These are phyloP conservation scores for Staurois parvus DNA, from an alignment of 2,797 vertebrate genomes.

Conservation along the genomic window DNA sequence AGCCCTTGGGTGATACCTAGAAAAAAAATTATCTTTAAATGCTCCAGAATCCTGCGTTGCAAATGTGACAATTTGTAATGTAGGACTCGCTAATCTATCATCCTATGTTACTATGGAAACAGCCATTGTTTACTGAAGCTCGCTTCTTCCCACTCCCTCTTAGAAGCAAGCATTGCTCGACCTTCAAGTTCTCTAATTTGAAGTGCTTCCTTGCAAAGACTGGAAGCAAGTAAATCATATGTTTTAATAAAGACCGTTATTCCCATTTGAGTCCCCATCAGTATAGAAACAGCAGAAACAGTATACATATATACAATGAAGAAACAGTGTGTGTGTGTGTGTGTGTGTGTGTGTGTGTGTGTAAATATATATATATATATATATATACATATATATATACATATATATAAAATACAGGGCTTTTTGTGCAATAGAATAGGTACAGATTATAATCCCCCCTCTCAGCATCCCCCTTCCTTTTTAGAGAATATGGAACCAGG, in stretches of 20 bases:
- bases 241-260: not conserved
- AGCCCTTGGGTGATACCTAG: not conserved
- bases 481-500: no score
- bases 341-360: no score
- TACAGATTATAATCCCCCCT: no score
- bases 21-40: not conserved
- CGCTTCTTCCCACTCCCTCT: constrained; percentile 18
- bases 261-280: not conserved
- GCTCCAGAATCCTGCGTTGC: constrained; percentile 15
- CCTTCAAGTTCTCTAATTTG: constrained; percentile 48
- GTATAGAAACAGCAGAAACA: not conserved
- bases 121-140: constrained; percentile 55
- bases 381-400: no score
- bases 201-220: constrained; percentile 38
- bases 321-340: no score
- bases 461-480: no score
- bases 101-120: constrained; percentile 48
- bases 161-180: constrained; percentile 34
- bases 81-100: constrained; percentile 37
- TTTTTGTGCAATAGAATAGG: no score
- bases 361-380: no score
- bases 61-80: constrained; percentile 44
- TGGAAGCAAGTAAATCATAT: constrained; percentile 14
- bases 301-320: no score
- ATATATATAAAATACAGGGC: no score